Evolutionary conservation across 2,797 vertebrate species (phyloP), one percentile per base, ranked within the genome.

Genomic region (Microchirus variegatus): DNA sequence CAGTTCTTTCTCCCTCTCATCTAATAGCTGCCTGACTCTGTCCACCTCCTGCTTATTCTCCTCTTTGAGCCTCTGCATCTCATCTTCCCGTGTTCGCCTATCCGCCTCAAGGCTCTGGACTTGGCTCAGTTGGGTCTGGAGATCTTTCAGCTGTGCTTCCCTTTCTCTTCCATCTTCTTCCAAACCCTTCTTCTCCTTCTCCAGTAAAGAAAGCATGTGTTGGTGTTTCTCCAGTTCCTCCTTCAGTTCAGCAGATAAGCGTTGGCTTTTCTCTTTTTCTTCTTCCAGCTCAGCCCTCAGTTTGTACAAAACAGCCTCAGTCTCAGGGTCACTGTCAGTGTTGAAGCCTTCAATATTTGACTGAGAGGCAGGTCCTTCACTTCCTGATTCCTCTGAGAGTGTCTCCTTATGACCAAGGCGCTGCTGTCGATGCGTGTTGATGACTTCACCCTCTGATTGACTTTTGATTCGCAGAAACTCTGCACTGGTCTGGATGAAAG

Each of bases 391-490:
- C 51, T 87, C 78, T 22, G 86, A 70, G 56, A 66, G 78, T 10
- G 67, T 69, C 45, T 88, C 77, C n/a, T 88, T 73, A n/a, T 70
- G 68, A 71, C 60, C 79, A 49, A 68, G 19, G 31, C 74, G 44
- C 22, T 78, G 79, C 19, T 81, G 86, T 12, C 78, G 73, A 57
- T 80, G 73, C 8, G 61, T 57, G 69, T 90, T 82, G 22, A 63
- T 58, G 1, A 74, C 31, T 44, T 94, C 87, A 0, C 53, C 48
- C 43, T 77, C 87, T 3, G 81, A 79, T 18, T 88, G 78, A 72
- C 60, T 86, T 89, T 91, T 93, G 67, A 78, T 88, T 40, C 87
- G 92, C 54, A 93, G 81, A 65, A 92, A 91, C 40, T 91, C 87
- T 19, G 91, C 85, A 49, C 89, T 92, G 11, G 93, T 89, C 95